Evolutionary conservation across 1,140 invertebrate genomes (phyloP).

Genomic region (Latrodectus geometricus): DNA sequence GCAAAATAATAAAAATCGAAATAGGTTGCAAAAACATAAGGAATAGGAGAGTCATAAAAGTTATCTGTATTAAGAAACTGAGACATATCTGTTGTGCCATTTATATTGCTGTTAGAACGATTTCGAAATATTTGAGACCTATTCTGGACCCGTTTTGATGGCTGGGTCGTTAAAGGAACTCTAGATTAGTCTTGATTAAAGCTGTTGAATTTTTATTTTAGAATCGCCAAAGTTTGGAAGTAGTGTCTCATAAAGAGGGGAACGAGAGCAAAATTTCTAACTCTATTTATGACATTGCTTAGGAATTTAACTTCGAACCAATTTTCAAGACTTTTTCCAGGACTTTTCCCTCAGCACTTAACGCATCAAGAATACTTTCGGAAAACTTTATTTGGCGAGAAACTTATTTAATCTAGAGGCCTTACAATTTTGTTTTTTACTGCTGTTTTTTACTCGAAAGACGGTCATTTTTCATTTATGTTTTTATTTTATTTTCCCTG

Average conservation of each 20-base stretch:
- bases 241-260: conserved; percentile 40
- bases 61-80: conserved; percentile 17
- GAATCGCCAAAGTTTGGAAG: not conserved
- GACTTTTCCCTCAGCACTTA: conserved; percentile 24
- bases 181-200: conserved; percentile 54
- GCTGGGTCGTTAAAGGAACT: conserved; percentile 23
- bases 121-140: conserved; percentile 21
- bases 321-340: conserved; percentile 18
- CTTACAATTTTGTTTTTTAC: conserved; percentile 46
- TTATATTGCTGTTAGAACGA: conserved; percentile 38
- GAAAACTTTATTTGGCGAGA: conserved; percentile 39
- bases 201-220: conserved; percentile 51
- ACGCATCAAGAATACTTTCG: conserved; percentile 36
- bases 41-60: conserved; percentile 21
- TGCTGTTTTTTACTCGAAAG: not conserved
- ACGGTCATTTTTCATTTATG: not conserved
- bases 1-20: not conserved
- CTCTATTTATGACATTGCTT: conserved; percentile 32
- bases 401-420: conserved; percentile 40
- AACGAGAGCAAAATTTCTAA: conserved; percentile 23
- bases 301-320: conserved; percentile 41
- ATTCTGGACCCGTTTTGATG: conserved; percentile 30
- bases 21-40: not conserved
- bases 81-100: conserved; percentile 9
- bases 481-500: not conserved